Evolutionary conservation across 2,113 vertebrate species (phyloP).

Genomic region (Malurus alboscapulatus): DNA sequence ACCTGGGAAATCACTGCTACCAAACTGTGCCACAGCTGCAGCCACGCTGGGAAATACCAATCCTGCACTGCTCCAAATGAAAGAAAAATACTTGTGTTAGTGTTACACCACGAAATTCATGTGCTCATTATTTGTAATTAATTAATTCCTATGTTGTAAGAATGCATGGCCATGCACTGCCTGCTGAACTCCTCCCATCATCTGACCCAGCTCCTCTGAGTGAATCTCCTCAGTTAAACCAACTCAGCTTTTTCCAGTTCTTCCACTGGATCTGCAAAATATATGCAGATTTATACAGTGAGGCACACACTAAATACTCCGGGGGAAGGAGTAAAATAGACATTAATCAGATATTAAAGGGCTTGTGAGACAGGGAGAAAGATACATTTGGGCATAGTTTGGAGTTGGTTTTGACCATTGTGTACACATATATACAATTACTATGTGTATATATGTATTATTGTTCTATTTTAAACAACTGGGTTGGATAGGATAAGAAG

Average conservation of each 20-base stretch:
- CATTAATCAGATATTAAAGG: constrained; percentile 68
- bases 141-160: neutral
- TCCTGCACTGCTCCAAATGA: neutral
- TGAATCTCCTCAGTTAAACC: neutral
- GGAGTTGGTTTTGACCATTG: neutral
- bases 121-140: neutral
- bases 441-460: rapidly evolving
- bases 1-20: neutral
- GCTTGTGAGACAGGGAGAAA: constrained; percentile 40
- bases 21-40: neutral
- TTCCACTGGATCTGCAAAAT: constrained; percentile 64
- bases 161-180: neutral
- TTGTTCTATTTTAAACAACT: neutral
- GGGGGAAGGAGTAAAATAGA: constrained; percentile 43
- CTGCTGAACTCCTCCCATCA: neutral
- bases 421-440: neutral
- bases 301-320: constrained; percentile 38
- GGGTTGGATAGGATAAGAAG: neutral
- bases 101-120: neutral
- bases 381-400: neutral
- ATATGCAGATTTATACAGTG: constrained; percentile 63
- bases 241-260: neutral
- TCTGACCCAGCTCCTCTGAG: neutral
- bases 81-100: neutral
- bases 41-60: neutral